Evolutionary conservation across 2,113 vertebrate species (phyloP).

Genomic region (Nycticorax nycticorax): DNA sequence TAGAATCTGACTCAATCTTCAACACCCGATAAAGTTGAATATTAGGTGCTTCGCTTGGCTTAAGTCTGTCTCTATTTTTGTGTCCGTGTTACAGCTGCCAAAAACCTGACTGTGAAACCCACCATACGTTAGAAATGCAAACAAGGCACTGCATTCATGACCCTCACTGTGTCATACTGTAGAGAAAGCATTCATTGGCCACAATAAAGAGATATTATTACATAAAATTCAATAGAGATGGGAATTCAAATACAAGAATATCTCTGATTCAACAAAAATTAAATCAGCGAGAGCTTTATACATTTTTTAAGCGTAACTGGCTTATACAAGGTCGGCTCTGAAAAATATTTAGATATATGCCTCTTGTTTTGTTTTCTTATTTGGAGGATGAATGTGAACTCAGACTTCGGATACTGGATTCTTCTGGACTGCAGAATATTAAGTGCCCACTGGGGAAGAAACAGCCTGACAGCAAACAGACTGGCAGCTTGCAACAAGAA

Average conservation of each 20-base stretch:
- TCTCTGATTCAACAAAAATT: background rate
- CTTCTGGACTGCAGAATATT: background rate
- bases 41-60: constrained; percentile 22
- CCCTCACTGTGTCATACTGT: background rate
- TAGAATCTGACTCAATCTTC: constrained; percentile 36
- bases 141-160: background rate
- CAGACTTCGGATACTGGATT: background rate
- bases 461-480: background rate
- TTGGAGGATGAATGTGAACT: background rate
- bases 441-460: background rate
- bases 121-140: background rate
- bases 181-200: background rate
- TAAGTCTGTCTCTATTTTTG: background rate
- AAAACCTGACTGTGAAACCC: background rate
- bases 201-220: background rate
- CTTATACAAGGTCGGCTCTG: background rate
- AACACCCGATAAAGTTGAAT: constrained; percentile 12
- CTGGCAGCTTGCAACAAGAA: background rate
- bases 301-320: background rate
- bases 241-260: background rate
- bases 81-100: background rate
- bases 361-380: background rate
- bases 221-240: background rate
- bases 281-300: background rate
- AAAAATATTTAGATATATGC: background rate